These are phyloP conservation scores for Macaca fascicularis DNA, from an alignment of 2,113 vertebrate genomes.

Conservation along the genomic window T2T-MFA8v1.1 NC_088391.1:56535001-56535500, in stretches of 20 bases:
- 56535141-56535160: neutral
- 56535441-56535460: neutral
- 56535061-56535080: neutral
- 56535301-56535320: neutral
- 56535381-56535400: neutral
- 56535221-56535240: neutral
- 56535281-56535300: neutral
- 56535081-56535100: neutral
- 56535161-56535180: neutral
- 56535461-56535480: neutral
- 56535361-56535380: neutral
- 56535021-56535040: neutral
- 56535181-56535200: neutral
- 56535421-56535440: neutral
- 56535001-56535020: neutral
- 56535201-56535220: neutral
- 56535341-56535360: neutral
- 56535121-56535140: neutral
- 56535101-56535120: neutral
- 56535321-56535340: neutral
- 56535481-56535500: neutral
- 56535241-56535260: slow-evolving; percentile 1
- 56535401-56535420: neutral
- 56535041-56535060: neutral
- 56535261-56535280: neutral